Evolutionary conservation across 2,797 vertebrate genomes (phyloP).

Genomic region (Danio choprae): DNA sequence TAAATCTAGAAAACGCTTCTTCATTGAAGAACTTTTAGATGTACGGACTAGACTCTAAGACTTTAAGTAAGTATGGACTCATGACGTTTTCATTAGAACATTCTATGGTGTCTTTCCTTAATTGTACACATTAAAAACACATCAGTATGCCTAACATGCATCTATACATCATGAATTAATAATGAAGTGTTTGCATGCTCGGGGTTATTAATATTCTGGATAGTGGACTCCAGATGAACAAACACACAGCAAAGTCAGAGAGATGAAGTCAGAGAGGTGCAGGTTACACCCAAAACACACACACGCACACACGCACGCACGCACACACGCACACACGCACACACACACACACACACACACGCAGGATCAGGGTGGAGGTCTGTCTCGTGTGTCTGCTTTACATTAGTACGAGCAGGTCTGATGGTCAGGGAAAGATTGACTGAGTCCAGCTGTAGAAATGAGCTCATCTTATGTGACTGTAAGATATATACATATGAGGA

Average conservation of each 20-base stretch:
- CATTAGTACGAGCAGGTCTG: slow-evolving; percentile 7
- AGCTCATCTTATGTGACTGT: slow-evolving; percentile 9
- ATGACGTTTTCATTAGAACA: no score
- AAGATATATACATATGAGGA: slow-evolving; percentile 29
- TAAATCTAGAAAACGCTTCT: no score
- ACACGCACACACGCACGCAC: background rate
- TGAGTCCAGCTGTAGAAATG: slow-evolving; percentile 36
- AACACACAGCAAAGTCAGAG: background rate
- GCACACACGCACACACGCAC: background rate
- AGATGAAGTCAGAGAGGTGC: background rate
- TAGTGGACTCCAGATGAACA: background rate
- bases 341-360: background rate
- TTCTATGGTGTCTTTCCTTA: background rate
- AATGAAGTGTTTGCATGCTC: slow-evolving; percentile 9
- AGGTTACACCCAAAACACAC: slow-evolving; percentile 23
- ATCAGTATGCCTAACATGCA: background rate
- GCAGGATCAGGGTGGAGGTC: slow-evolving; percentile 26
- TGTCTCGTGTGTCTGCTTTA: background rate
- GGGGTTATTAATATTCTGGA: background rate
- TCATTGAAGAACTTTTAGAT: no score
- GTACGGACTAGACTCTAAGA: no score
- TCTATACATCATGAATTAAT: slow-evolving; percentile 33
- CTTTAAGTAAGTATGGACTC: no score
- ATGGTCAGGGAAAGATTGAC: slow-evolving; percentile 35
- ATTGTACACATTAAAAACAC: background rate